phyloP scores from a whole-genome alignment of 2,888 invertebrate species.

The Corbicula japonica region DNA sequence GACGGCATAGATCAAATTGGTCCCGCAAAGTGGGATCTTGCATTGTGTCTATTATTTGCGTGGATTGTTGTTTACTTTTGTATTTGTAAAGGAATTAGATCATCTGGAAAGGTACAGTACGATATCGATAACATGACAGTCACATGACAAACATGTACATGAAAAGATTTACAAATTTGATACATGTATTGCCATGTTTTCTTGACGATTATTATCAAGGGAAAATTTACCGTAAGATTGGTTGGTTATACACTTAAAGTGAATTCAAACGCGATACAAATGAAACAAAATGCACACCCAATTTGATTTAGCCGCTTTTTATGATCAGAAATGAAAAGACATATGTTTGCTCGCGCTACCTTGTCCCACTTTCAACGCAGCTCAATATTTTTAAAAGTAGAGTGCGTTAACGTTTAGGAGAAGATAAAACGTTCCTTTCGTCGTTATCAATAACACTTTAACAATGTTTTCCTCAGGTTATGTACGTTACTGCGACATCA shows the following conservation, averaged over 20 bases:
- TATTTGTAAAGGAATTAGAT: constrained; percentile 85
- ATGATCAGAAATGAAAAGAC: neutral
- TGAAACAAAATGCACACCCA: neutral
- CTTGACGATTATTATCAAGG: neutral
- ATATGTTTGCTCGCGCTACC: no score
- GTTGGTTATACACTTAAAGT: neutral
- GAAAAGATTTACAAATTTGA: no score
- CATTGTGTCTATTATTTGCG: constrained; percentile 82
- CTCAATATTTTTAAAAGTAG: neutral
- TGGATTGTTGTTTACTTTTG: constrained; percentile 85
- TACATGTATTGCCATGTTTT: neutral
- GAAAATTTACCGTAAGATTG: neutral
- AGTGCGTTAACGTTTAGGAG: neutral
- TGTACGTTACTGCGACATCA: constrained; percentile 56
- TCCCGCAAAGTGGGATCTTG: constrained; percentile 83
- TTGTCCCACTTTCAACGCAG: no score
- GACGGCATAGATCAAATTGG: constrained; percentile 82
- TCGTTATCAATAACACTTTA: neutral
- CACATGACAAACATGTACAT: neutral
- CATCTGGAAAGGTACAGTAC: constrained; percentile 82
- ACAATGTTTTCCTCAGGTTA: constrained; percentile 35
- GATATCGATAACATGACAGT: neutral
- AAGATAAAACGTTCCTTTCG: neutral
- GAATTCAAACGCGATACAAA: neutral
- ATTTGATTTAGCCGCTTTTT: neutral